Evolutionary conservation across 2,888 invertebrate genomes (phyloP), one percentile per base, ranked within the genome.

Genomic region (Drosophila atroscutellata): DNA sequence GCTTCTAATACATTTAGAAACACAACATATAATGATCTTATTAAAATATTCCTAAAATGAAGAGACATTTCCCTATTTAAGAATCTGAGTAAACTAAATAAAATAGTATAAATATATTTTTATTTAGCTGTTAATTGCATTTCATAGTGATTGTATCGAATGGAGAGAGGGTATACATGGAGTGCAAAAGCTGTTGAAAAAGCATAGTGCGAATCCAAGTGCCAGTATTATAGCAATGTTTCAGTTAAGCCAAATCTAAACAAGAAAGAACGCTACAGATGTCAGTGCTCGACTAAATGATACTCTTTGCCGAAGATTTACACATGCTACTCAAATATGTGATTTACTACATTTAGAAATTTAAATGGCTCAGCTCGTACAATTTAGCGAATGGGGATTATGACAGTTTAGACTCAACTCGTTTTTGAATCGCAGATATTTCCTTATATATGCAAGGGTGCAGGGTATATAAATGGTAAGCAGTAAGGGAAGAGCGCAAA

Each of bases 391-490:
- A 24, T 8, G 1, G 0, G 0, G 2, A 20, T 42, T 4, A 8
- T 8, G 15, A 3, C 3, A 15, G 7, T 18, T 6, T 3, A 6
- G 2, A 26, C 49, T 0, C 18, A 18, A 26, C 2, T 18, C 0
- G 5, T 18, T 2, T 26, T 24, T 24, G 15, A 24, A 45, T 45
- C 7, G 1, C 8, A 24, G 20, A 15, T 45, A 24, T 15, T 45
- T 24, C 15, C 15, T 26, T 42, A n/a, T 4, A 28, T 3, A 9
- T 11, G 9, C 3, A n/a, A 1, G 15, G 15, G 9, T 42, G 15
- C n/a, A 56, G 39, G 39, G 56, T 39, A 55, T 30, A 13, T 1
- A 55, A 67, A 56, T 47, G 59, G 34, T 20, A 50, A 20, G 55
- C 28, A 11, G 28, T 24, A 26, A 39, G 4, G 34, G 34, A 39